These are phyloP conservation scores for Mormyrus proboscirostris DNA, from an alignment of 2,797 vertebrate species.

Conservation along the genomic window DNA sequence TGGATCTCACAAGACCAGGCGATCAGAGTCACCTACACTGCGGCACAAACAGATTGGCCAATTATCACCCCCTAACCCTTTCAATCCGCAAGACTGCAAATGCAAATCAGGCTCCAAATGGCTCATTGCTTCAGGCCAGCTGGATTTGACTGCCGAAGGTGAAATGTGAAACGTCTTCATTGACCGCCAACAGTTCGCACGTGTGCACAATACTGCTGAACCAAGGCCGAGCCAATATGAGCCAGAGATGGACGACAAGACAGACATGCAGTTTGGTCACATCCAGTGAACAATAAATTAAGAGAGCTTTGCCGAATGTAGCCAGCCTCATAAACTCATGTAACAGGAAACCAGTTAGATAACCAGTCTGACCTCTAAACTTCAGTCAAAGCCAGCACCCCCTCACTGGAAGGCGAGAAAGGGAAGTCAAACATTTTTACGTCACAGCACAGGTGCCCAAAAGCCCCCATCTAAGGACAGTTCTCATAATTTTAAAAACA, in stretches of 20 bases:
- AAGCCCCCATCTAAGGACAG: slow-evolving; percentile 14
- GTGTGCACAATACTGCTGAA: background rate
- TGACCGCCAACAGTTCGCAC: background rate
- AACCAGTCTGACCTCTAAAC: slow-evolving; percentile 39
- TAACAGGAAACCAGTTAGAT: slow-evolving; percentile 8
- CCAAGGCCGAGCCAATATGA: background rate
- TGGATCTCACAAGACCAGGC: background rate
- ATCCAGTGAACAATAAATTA: background rate
- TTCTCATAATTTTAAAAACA: background rate
- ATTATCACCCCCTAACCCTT: slow-evolving; percentile 1
- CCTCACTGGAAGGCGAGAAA: slow-evolving; percentile 3
- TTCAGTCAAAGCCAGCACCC: slow-evolving; percentile 9
- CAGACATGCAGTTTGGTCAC: background rate
- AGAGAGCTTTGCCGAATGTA: background rate
- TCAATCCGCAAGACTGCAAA: background rate
- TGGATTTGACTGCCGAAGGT: background rate
- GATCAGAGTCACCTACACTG: background rate
- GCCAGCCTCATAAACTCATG: background rate
- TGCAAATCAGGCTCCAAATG: background rate
- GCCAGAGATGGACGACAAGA: background rate
- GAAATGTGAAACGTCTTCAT: background rate
- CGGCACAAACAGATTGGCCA: slow-evolving; percentile 1
- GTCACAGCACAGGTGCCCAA: background rate
- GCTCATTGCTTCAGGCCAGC: background rate
- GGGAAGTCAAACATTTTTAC: slow-evolving; percentile 16